Conservation (phyloP, 1,140 invertebrate genomes). For the Trachymyrmex cornetzi region DNA sequence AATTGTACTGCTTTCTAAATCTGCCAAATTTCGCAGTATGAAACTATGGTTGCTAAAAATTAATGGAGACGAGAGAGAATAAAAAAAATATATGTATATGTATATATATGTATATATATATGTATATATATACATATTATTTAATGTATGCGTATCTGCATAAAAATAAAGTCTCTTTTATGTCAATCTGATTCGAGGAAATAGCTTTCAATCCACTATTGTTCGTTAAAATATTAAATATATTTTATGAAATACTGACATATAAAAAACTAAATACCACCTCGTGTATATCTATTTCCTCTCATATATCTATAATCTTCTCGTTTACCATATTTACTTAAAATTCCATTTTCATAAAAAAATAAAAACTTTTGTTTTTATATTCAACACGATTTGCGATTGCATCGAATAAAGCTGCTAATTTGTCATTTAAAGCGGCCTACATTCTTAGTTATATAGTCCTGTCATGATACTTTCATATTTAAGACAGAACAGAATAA, state of each 20-base stretch:
- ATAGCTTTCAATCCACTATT: slow-evolving; percentile 51
- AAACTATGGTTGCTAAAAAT: slow-evolving; percentile 22
- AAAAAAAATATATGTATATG: too few species aligned
- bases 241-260: slow-evolving; percentile 68
- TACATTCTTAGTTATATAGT: slow-evolving; percentile 25
- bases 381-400: slow-evolving; percentile 67
- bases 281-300: slow-evolving; percentile 58
- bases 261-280: slow-evolving; percentile 75
- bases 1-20: slow-evolving; percentile 11
- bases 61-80: slow-evolving; percentile 21
- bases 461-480: slow-evolving; percentile 44
- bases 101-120: slow-evolving; percentile 4
- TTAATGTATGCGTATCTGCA: slow-evolving; percentile 50
- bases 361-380: slow-evolving; percentile 71
- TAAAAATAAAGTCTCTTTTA: slow-evolving; percentile 62
- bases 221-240: slow-evolving; percentile 67
- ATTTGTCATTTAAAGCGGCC: slow-evolving; percentile 58
- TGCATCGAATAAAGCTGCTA: slow-evolving; percentile 69
- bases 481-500: slow-evolving; percentile 62
- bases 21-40: background rate
- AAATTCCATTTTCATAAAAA: slow-evolving; percentile 71
- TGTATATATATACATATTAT: slow-evolving; percentile 39
- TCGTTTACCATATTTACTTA: slow-evolving; percentile 62
- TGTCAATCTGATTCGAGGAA: slow-evolving; percentile 63
- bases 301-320: slow-evolving; percentile 66